Conservation (phyloP, 2,113 vertebrate species). For the Oostethus manadensis region DNA sequence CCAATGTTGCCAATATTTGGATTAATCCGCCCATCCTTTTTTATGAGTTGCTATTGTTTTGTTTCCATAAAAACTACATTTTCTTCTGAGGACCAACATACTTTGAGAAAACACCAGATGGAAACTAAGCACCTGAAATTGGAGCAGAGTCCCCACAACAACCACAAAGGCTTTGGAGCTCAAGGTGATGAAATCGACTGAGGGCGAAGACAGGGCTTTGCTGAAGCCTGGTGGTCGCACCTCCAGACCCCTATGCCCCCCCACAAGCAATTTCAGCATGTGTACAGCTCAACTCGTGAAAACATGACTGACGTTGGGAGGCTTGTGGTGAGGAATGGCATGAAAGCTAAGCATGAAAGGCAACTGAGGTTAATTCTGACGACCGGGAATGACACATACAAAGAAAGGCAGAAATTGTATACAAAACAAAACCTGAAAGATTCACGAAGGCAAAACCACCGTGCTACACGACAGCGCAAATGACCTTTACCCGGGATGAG, state of each 20-base stretch:
- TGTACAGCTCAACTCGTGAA: constrained; percentile 34
- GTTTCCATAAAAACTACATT: too few relatives aligned
- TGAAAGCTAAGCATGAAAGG: neutral
- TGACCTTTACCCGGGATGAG: constrained; percentile 58
- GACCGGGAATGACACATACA: neutral
- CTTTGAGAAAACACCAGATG: constrained; percentile 3
- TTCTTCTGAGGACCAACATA: constrained; percentile 14
- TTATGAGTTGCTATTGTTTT: too few relatives aligned
- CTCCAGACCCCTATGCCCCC: neutral
- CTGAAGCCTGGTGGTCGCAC: constrained; percentile 27
- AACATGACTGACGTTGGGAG: constrained; percentile 23
- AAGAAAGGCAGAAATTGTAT: neutral
- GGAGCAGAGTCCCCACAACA: constrained; percentile 34
- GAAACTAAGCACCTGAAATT: constrained; percentile 46
- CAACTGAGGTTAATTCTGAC: constrained; percentile 6
- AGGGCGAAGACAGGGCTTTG: constrained; percentile 45
- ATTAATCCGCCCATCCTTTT: too few relatives aligned
- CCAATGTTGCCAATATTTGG: too few relatives aligned
- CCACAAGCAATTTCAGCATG: constrained; percentile 40
- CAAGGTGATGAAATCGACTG: constrained; percentile 51
- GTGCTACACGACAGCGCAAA: constrained; percentile 22
- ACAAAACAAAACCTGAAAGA: constrained; percentile 12
- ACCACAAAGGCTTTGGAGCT: constrained; percentile 52
- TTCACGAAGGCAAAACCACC: constrained; percentile 11
- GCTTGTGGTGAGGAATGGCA: constrained; percentile 10